These are phyloP conservation scores for Ibidorhyncha struthersii DNA, from an alignment of 2,113 vertebrate genomes.

Conservation along the genomic window DNA sequence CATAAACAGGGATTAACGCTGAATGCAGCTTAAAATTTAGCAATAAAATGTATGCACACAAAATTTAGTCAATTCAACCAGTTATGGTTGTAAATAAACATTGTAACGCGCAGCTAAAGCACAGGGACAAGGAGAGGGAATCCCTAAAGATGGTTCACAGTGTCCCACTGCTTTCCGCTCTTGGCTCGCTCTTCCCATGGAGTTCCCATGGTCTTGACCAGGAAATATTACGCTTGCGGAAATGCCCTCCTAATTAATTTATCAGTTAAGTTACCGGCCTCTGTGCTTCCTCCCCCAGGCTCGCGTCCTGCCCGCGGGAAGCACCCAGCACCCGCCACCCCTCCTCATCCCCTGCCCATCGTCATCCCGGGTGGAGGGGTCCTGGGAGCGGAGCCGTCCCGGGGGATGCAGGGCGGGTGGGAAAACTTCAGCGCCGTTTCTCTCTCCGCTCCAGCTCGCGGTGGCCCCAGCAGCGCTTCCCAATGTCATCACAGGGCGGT, in stretches of 20 bases:
- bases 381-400: background rate
- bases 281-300: background rate
- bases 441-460: background rate
- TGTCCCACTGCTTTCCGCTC: background rate
- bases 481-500: conserved; percentile 43
- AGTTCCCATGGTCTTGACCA: background rate
- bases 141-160: background rate
- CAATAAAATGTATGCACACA: conserved; percentile 17
- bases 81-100: conserved; percentile 19
- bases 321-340: background rate
- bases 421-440: background rate
- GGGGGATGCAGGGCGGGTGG: background rate
- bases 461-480: background rate
- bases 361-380: background rate
- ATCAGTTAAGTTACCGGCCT: background rate
- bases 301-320: background rate
- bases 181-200: too few relatives aligned
- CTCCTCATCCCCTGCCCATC: background rate
- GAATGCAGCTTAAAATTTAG: conserved; percentile 55
- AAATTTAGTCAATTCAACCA: conserved; percentile 30
- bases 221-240: rapidly evolving
- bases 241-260: background rate
- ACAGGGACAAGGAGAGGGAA: background rate
- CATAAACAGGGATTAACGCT: conserved; percentile 70
- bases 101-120: background rate